Evolutionary conservation across 2,888 invertebrate species (phyloP).

Genomic region (Calliopum simillimum): DNA sequence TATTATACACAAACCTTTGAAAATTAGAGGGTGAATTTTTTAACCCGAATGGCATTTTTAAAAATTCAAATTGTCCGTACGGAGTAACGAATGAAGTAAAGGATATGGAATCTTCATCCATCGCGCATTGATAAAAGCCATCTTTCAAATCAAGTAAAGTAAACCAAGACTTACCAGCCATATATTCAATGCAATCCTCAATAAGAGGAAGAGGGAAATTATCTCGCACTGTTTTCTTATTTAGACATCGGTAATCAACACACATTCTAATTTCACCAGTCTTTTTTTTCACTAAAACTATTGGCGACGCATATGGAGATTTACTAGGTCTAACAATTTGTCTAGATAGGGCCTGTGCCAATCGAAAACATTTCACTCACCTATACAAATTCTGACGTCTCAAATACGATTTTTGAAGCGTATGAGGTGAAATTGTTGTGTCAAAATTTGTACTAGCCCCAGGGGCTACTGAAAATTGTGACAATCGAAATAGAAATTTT

Average conservation of each 20-base stretch:
- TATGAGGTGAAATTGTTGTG: no score
- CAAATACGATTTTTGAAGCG: no score
- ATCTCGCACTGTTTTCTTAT: slow-evolving; percentile 34
- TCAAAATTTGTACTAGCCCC: no score
- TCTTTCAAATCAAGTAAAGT: slow-evolving; percentile 42
- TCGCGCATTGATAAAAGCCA: slow-evolving; percentile 42
- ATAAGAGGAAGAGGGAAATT: slow-evolving; percentile 40
- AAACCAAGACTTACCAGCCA: slow-evolving; percentile 40
- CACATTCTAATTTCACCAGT: slow-evolving; percentile 32
- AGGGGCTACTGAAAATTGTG: no score
- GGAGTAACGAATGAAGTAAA: slow-evolving; percentile 46
- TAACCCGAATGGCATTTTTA: slow-evolving; percentile 41
- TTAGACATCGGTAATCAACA: slow-evolving; percentile 33
- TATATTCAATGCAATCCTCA: slow-evolving; percentile 30
- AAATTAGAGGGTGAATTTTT: slow-evolving; percentile 39
- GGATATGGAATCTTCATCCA: slow-evolving; percentile 40
- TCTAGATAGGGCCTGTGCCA: no score
- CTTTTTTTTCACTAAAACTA: no score
- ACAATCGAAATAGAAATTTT: no score
- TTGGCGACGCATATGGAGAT: no score
- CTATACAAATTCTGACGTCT: no score
- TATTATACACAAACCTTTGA: slow-evolving; percentile 33
- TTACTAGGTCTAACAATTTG: no score
- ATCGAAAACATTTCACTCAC: no score
- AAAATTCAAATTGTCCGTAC: slow-evolving; percentile 39